Conservation (phyloP, 2,797 vertebrate genomes). For the Champsocephalus esox region DNA sequence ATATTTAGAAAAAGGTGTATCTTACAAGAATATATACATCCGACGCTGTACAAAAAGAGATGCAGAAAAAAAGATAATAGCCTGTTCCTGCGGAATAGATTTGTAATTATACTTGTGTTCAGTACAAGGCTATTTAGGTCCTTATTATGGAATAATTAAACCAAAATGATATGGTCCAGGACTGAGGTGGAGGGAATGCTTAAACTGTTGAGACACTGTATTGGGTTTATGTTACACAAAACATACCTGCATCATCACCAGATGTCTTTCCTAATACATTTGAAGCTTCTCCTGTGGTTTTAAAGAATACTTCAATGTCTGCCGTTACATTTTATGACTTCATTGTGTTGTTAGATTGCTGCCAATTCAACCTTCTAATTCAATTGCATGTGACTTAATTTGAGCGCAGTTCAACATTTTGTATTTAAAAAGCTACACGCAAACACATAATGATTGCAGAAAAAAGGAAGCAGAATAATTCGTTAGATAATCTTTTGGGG, state of each 20-base stretch:
- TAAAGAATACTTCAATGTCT: too few species aligned
- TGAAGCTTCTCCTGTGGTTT: too few species aligned
- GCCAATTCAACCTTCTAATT: too few species aligned
- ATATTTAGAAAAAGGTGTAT: constrained; percentile 78
- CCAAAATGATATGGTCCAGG: constrained; percentile 2
- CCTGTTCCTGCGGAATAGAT: constrained; percentile 5
- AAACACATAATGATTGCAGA: too few species aligned
- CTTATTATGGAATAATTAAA: constrained; percentile 7
- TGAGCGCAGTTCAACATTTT: too few species aligned
- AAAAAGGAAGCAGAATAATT: too few species aligned
- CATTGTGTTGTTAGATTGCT: too few species aligned
- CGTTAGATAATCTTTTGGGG: too few species aligned
- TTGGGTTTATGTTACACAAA: neutral
- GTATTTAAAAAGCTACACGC: too few species aligned
- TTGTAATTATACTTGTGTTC: neutral
- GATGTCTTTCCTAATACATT: too few species aligned
- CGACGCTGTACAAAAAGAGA: constrained; percentile 60
- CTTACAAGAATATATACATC: constrained; percentile 62
- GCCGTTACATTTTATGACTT: too few species aligned
- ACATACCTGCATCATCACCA: neutral
- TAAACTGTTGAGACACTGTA: neutral
- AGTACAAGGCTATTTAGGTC: constrained; percentile 18
- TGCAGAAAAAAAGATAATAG: constrained; percentile 12
- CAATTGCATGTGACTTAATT: too few species aligned
- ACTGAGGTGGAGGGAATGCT: constrained; percentile 3